Base-by-base conservation (phyloP, 2,888 invertebrate species). In the Papilio gigon region DNA sequence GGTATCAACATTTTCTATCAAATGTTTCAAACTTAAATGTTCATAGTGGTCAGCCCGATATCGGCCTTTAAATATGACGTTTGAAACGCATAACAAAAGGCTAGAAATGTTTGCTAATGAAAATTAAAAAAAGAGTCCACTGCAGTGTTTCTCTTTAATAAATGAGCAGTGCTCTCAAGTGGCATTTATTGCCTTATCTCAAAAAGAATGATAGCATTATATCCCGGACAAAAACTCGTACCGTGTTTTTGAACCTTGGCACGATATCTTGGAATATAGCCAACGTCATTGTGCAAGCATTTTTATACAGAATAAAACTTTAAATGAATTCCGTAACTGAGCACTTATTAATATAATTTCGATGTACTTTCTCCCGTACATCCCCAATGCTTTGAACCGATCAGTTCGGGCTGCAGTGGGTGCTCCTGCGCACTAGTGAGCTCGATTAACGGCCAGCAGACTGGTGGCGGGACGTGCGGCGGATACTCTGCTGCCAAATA, bases 191-290 rank as follows among this genome's bases (percentile, higher is more conserved):
- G 86, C 84, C 83, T 87, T 88, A 86, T 89, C 89, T 88, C 82
- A 80, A 84, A 81, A 80, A 85, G 86, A 88, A 85, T 87, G 86
- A 88, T 89, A 86, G 87, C 84, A 85, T 88, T 85, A 80, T 83
- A 80, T 79, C 78, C 79, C 75, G 78, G 77, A 84, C 77, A 85
- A 89, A 89, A 88, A 86, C 82, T 84, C 82, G 81, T 83, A 77
- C 80, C 77, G 82, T 84, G 90, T 85, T 89, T 90, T 88, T 89
- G 88, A 91, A 89, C 89, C 85, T 89, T 90, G 90, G 90, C 90
- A 85, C 84, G 84, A 82, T 82, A 83, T 83, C 81, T 90, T 91
- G 91, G 90, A 86, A 73, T 71, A 65, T 68, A 73, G 90, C 92
- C 92, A 91, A 88, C 81, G 81, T 77, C 82, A 82, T 82, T 85